phyloP scores from a whole-genome alignment of 2,797 vertebrate species.

The Diplodus sargus region DNA sequence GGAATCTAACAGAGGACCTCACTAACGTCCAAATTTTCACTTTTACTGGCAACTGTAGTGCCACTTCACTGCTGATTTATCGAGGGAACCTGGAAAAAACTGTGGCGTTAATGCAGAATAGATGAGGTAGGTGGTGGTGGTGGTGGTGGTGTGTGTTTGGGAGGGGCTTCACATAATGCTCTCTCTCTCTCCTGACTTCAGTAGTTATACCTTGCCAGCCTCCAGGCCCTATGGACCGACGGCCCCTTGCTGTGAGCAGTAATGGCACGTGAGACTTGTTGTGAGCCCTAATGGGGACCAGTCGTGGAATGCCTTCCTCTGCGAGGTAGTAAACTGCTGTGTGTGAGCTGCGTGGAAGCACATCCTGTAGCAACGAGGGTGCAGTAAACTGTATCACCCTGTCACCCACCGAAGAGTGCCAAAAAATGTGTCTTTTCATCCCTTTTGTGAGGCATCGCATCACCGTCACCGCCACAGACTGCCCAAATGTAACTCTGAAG shows the following conservation, averaged over 20 bases:
- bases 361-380: constrained; percentile 56
- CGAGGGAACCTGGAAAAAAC: constrained; percentile 57
- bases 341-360: constrained; percentile 37
- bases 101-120: constrained; percentile 44
- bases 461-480: neutral
- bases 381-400: constrained; percentile 33
- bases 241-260: constrained; percentile 70
- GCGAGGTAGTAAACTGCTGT: constrained; percentile 56
- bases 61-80: constrained; percentile 40
- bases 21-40: constrained; percentile 52
- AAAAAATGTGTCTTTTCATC: neutral
- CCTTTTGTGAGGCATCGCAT: constrained; percentile 3
- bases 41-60: constrained; percentile 59
- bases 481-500: neutral
- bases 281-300: constrained; percentile 77
- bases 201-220: constrained; percentile 59
- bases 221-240: constrained; percentile 49
- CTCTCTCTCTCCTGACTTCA: constrained; percentile 39
- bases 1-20: constrained; percentile 41
- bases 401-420: constrained; percentile 26
- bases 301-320: constrained; percentile 74
- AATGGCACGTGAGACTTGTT: constrained; percentile 74
- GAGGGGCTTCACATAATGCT: constrained; percentile 36
- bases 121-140: constrained; percentile 61
- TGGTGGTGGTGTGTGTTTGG: constrained; percentile 42